phyloP scores from a whole-genome alignment of 2,113 vertebrate species.

The Phyllopteryx taeniolatus region DNA sequence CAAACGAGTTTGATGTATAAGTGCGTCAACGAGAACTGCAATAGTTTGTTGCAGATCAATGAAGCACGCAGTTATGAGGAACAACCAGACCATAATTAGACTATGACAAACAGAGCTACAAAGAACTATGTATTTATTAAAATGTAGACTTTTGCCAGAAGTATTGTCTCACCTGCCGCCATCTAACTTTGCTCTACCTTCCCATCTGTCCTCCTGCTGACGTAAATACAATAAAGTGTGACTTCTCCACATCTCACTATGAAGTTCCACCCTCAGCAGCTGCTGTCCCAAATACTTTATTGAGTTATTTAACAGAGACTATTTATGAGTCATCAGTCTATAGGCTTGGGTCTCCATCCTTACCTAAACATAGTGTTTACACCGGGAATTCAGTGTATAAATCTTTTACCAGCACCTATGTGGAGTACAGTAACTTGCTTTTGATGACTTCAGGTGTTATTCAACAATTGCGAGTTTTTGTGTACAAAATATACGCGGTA shows the following conservation, averaged over 20 bases:
- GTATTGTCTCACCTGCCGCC: conserved; percentile 34
- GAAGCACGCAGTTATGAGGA: conserved; percentile 24
- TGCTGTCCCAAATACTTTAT: conserved; percentile 69
- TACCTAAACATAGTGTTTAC: conserved; percentile 64
- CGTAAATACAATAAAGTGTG: conserved; percentile 67
- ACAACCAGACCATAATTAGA: conserved; percentile 29
- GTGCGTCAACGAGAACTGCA: conserved; percentile 14
- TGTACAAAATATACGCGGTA: conserved; percentile 8
- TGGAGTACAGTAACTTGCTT: conserved; percentile 53
- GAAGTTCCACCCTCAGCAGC: conserved; percentile 64
- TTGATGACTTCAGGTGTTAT: conserved; percentile 51
- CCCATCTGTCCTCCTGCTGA: conserved; percentile 51
- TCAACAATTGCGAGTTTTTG: conserved; percentile 41
- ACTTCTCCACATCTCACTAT: conserved; percentile 40
- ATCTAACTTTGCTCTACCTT: conserved; percentile 41
- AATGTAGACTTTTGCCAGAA: conserved; percentile 12
- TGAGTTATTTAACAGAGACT: conserved; percentile 68
- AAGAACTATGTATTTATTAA: not conserved
- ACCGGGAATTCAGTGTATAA: conserved; percentile 66
- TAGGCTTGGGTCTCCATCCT: conserved; percentile 65
- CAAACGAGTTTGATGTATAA: conserved; percentile 14
- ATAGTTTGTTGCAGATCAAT: conserved; percentile 25
- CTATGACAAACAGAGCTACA: conserved; percentile 6
- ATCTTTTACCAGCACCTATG: conserved; percentile 51
- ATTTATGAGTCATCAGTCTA: conserved; percentile 71